A percentile compares a stretch with the other conserved stretches of the same genome.
Evolutionary conservation across 1,140 invertebrate species (phyloP).

Genomic region (Solenopsis invicta): DNA sequence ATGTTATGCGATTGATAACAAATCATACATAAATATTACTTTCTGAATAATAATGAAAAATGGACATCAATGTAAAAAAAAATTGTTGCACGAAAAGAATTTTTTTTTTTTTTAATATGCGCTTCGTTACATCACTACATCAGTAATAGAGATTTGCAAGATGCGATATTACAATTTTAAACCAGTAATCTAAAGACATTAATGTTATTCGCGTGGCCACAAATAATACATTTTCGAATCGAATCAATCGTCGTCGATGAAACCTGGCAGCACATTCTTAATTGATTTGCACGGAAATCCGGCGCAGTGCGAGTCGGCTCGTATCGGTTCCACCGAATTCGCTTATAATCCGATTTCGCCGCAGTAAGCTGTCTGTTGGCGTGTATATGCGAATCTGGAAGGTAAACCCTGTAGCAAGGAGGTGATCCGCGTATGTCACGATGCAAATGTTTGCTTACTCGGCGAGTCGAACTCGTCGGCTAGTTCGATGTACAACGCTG

Average conservation of each 20-base stretch:
- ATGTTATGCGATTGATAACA: not conserved
- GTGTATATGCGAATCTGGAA: constrained; percentile 77
- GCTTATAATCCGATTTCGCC: constrained; percentile 80
- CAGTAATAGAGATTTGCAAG: constrained; percentile 12
- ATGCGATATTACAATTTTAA: not conserved
- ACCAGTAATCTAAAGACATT: not conserved
- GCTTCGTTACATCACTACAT: not conserved
- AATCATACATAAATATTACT: constrained; percentile 9
- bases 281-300: constrained; percentile 71
- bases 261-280: constrained; percentile 63
- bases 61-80: not conserved
- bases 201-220: not conserved
- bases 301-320: constrained; percentile 48
- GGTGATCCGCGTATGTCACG: constrained; percentile 78
- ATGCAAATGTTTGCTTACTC: constrained; percentile 81
- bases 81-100: not conserved
- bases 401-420: constrained; percentile 78
- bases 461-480: constrained; percentile 66
- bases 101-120: not conserved
- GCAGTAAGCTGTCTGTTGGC: constrained; percentile 80
- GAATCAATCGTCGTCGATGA: constrained; percentile 40
- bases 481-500: constrained; percentile 16
- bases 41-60: not conserved
- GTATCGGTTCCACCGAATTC: constrained; percentile 67
- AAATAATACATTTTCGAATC: constrained; percentile 9